phyloP scores from a whole-genome alignment of 2,113 vertebrate genomes.

The Cottus gobio region DNA sequence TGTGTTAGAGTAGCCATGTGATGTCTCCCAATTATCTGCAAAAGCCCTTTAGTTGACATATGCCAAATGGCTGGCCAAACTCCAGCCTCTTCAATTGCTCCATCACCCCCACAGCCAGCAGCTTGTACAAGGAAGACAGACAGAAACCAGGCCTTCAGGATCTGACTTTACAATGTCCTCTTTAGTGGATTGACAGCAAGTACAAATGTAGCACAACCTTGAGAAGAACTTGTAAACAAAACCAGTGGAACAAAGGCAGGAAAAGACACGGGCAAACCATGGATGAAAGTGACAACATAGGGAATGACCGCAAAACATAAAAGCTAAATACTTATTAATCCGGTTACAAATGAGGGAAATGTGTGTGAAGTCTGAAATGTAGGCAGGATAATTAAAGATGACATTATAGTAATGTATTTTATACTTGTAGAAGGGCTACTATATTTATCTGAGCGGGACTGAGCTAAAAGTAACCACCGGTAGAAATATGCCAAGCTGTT shows the following conservation, averaged over 20 bases:
- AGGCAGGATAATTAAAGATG: not conserved
- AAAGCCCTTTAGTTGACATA: constrained; percentile 72
- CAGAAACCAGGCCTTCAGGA: constrained; percentile 39
- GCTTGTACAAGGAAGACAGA: constrained; percentile 37
- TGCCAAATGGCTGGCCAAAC: constrained; percentile 73
- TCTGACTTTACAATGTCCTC: constrained; percentile 57
- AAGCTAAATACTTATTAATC: not conserved
- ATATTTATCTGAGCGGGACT: constrained; percentile 19
- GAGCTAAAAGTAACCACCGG: constrained; percentile 10
- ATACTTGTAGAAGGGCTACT: constrained; percentile 16
- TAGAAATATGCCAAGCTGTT: constrained; percentile 14
- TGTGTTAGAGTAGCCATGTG: constrained; percentile 42
- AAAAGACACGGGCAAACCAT: constrained; percentile 39
- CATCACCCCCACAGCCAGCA: constrained; percentile 26
- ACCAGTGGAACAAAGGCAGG: constrained; percentile 49
- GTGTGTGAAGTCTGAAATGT: not conserved
- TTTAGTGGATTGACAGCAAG: constrained; percentile 34
- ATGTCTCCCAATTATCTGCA: constrained; percentile 63
- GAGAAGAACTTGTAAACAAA: constrained; percentile 60
- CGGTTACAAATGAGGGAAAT: not conserved
- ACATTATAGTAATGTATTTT: not conserved
- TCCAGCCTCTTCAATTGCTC: constrained; percentile 26
- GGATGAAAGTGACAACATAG: constrained; percentile 27
- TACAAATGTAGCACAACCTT: constrained; percentile 57
- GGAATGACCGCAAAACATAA: constrained; percentile 1